Evolutionary conservation across 2,888 invertebrate species (phyloP).

Genomic region (Coecobrya sp.): DNA sequence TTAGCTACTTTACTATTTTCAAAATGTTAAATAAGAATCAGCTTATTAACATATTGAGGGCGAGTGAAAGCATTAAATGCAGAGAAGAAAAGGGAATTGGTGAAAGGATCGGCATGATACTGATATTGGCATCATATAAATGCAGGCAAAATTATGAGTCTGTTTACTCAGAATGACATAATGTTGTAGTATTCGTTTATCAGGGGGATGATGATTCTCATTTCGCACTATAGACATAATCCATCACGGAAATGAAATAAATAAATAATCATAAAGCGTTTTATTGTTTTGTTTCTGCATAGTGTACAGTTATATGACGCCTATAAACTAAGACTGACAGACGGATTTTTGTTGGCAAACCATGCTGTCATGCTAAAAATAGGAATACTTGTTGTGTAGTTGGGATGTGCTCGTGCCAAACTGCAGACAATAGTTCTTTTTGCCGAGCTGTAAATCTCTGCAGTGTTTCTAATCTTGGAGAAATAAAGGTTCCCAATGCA

Average conservation of each 20-base stretch:
- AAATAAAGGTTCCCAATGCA: no score
- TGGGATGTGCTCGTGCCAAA: not conserved
- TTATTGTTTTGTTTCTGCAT: not conserved
- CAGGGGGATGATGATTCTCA: not conserved
- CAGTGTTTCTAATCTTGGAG: no score
- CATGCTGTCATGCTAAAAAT: not conserved
- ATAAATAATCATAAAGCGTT: not conserved
- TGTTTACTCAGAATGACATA: not conserved
- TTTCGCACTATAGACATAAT: not conserved
- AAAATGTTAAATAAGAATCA: not conserved
- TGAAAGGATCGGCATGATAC: not conserved
- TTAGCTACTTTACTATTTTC: not conserved
- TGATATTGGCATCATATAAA: not conserved
- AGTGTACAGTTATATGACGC: not conserved
- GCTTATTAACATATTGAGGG: not conserved
- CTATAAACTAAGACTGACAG: not conserved
- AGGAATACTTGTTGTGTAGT: not conserved
- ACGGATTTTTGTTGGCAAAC: not conserved
- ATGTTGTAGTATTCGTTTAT: not conserved
- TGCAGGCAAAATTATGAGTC: not conserved
- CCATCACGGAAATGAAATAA: constrained; percentile 23
- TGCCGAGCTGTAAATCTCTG: no score
- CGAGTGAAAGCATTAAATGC: not conserved
- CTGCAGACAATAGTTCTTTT: not conserved
- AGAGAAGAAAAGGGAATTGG: not conserved